Percentiles rank a stretch among this genome's conserved stretches.
Evolutionary conservation across 2,888 invertebrate genomes (phyloP).

Genomic region (Thelaira solivaga): DNA sequence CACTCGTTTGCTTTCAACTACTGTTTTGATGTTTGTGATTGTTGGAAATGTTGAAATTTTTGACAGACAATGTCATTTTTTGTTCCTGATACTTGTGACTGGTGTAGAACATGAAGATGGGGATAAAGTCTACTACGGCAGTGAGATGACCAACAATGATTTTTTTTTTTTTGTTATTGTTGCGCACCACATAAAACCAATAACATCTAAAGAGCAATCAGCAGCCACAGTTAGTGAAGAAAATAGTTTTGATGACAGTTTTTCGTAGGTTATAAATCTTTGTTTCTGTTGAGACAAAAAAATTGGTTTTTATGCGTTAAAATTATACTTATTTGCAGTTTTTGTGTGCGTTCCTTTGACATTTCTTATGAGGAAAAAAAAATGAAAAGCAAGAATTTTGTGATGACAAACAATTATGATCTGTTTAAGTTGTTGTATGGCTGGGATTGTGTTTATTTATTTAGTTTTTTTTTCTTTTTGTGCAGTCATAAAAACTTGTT

Average conservation of each 20-base stretch:
- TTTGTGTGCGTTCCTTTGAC: slow-evolving; percentile 28
- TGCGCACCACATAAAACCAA: neutral
- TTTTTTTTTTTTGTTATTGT: neutral
- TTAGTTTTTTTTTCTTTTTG: neutral
- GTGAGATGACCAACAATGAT: slow-evolving; percentile 19
- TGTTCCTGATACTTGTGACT: slow-evolving; percentile 37
- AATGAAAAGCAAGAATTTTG: slow-evolving; percentile 26
- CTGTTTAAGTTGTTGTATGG: slow-evolving; percentile 28
- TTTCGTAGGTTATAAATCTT: slow-evolving; percentile 67
- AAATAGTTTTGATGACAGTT: slow-evolving; percentile 63
- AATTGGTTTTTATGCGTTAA: slow-evolving; percentile 46
- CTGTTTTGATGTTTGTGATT: slow-evolving; percentile 57
- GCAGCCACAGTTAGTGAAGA: slow-evolving; percentile 36
- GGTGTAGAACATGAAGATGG: slow-evolving; percentile 28
- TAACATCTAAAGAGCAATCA: slow-evolving; percentile 37
- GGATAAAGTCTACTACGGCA: neutral
- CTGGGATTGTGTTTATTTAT: neutral
- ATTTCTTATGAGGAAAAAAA: slow-evolving; percentile 21
- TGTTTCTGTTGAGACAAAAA: neutral
- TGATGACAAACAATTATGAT: slow-evolving; percentile 61
- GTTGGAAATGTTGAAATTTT: slow-evolving; percentile 66
- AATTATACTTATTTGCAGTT: slow-evolving; percentile 38
- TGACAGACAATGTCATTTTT: slow-evolving; percentile 67
- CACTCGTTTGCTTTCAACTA: slow-evolving; percentile 20
- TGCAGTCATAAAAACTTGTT: slow-evolving; percentile 30